These are phyloP conservation scores for Paragorgia papillata DNA, from an alignment of 92 coral and sea anemone species.

Conservation along the genomic window DNA sequence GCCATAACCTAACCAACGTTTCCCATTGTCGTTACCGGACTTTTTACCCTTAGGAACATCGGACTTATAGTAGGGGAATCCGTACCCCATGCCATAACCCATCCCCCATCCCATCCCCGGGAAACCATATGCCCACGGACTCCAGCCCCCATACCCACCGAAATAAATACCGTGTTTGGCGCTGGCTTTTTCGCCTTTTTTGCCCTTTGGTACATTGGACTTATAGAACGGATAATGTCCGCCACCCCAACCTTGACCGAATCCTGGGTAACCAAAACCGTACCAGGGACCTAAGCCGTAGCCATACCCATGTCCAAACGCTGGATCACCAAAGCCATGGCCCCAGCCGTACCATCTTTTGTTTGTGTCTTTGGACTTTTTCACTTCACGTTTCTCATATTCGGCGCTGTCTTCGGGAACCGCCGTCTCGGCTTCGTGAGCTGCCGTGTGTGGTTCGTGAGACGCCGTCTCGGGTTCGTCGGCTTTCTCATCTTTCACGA, in stretches of 20 bases:
- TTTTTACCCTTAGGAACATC: constrained; percentile 11
- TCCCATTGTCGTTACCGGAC: constrained; percentile 85
- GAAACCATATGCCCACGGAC: constrained; percentile 73
- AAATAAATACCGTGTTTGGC: constrained; percentile 64
- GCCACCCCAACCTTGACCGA: constrained; percentile 31
- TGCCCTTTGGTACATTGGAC: constrained; percentile 68
- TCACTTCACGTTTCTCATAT: not conserved
- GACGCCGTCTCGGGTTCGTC: constrained; percentile 2
- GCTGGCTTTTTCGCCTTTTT: constrained; percentile 49
- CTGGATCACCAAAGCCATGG: constrained; percentile 65
- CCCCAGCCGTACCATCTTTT: constrained; percentile 68
- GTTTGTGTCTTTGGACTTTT: constrained; percentile 41
- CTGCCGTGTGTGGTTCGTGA: too few relatives aligned
- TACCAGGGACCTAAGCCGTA: constrained; percentile 26
- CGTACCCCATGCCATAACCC: not conserved
- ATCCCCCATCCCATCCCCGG: constrained; percentile 47
- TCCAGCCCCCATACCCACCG: constrained; percentile 64
- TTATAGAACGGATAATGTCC: constrained; percentile 52
- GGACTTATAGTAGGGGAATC: not conserved
- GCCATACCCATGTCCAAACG: constrained; percentile 56
- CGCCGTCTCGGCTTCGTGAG: constrained; percentile 18
- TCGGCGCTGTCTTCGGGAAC: not conserved
- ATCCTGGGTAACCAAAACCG: constrained; percentile 34
- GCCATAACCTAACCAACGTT: constrained; percentile 61
- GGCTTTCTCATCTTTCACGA: constrained; percentile 5